These are phyloP conservation scores for Loxodonta africana DNA, from an alignment of 2,113 vertebrate genomes.

Conservation along the genomic window DNA sequence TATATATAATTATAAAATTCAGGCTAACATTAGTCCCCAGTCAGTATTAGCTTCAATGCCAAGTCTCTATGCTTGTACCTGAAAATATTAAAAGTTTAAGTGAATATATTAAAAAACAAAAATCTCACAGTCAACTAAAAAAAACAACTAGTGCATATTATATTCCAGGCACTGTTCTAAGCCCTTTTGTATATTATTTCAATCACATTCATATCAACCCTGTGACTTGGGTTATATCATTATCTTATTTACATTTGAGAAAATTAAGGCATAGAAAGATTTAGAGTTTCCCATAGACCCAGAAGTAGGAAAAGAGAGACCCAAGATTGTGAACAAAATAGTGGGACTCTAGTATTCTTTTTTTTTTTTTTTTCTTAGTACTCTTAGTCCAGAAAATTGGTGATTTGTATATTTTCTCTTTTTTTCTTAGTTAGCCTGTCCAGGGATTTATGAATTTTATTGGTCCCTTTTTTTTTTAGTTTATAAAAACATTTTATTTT, in stretches of 20 bases:
- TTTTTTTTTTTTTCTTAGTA: no score
- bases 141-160: background rate
- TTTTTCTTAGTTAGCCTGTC: no score
- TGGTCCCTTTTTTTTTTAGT: no score
- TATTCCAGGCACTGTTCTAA: background rate
- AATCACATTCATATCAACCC: background rate
- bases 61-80: background rate
- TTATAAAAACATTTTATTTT: no score
- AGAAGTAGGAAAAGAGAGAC: background rate
- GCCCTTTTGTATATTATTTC: background rate
- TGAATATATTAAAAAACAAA: background rate
- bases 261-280: no score
- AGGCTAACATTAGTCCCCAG: background rate
- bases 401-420: no score
- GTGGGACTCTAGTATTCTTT: background rate
- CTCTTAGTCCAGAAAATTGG: background rate
- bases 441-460: no score
- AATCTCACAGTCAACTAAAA: background rate
- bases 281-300: background rate
- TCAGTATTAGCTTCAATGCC: background rate
- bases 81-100: constrained; percentile 21
- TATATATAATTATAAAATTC: background rate
- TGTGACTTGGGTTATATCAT: background rate
- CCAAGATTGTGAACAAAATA: background rate
- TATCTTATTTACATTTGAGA: background rate